Evolutionary conservation across 2,113 vertebrate species (phyloP), one percentile per base, ranked within the genome.

Genomic region (Kryptolebias marmoratus): DNA sequence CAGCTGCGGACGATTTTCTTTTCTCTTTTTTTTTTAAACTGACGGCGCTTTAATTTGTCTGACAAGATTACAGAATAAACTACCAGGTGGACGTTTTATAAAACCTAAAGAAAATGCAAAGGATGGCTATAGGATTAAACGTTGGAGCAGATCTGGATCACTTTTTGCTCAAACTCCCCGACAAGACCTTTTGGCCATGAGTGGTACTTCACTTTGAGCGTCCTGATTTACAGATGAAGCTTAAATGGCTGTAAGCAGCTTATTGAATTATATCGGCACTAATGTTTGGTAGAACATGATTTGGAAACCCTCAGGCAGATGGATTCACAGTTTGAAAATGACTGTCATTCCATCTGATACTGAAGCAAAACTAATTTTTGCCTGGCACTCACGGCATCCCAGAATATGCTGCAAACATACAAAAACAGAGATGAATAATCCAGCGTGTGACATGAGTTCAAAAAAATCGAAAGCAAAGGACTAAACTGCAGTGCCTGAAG

Each of bases 161-260:
- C 32, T 16, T 49, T 18, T n/a, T 18, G 7, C 15, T 58, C 1
- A 16, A 36, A 59, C 15, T 18, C 16, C 16, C 49, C 6, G 18
- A n/a, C 56, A 32, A 4, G 1, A 56, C 56, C 15, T 39, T 28
- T 42, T 6, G 39, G 39, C 8, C 39, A 10, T 6, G 39, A 60
- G 2, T 10, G 3, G 61, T 11, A 16, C 11, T 60, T 52, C 11
- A 60, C 15, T 68, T 60, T 74, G 15, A 4, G 32, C 12, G 2
- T 64, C 14, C 47, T 53, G 52, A 61, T 56, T 58, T 36, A 59
- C 11, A 70, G 64, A 69, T 62, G 1, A 64, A 75, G 16, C 32
- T 64, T 49, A 64, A 45, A 28, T 5, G 45, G 28, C 49, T 75
- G 31, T 32, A 45, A 59, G 15, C 15, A n/a, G 18, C 32, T 57